phyloP scores from a whole-genome alignment of 2,797 vertebrate genomes.

The Sus cebifrons region DNA sequence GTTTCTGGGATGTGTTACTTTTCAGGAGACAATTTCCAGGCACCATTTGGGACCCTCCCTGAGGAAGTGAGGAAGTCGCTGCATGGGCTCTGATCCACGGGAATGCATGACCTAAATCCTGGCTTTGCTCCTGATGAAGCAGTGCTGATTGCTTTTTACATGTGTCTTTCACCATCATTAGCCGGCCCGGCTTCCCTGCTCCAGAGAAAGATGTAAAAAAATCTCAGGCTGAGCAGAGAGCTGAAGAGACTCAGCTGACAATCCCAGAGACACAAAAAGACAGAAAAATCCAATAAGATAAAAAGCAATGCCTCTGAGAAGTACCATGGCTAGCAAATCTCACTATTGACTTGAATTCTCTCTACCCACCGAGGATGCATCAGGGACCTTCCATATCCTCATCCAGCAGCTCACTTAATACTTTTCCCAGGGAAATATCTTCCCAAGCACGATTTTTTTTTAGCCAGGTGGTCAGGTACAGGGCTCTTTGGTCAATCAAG shows the following conservation, averaged over 20 bases:
- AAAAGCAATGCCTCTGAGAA: neutral
- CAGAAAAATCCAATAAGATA: slow-evolving; percentile 78
- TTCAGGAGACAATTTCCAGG: neutral
- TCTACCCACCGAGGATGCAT: slow-evolving; percentile 48
- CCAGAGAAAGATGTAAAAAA: slow-evolving; percentile 76
- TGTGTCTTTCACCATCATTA: slow-evolving; percentile 80
- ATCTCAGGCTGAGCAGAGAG: slow-evolving; percentile 73
- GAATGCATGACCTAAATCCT: slow-evolving; percentile 65
- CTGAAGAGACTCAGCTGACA: slow-evolving; percentile 76
- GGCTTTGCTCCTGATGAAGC: slow-evolving; percentile 79
- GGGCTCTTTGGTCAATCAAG: slow-evolving; percentile 48
- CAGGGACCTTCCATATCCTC: slow-evolving; percentile 20
- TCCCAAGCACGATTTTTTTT: neutral
- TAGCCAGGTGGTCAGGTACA: neutral
- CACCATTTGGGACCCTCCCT: neutral
- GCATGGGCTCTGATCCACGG: slow-evolving; percentile 11
- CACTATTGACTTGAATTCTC: slow-evolving; percentile 44
- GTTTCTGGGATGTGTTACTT: neutral
- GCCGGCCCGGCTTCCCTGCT: slow-evolving; percentile 68
- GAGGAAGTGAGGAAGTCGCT: slow-evolving; percentile 41
- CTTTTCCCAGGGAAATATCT: neutral
- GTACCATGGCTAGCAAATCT: slow-evolving; percentile 71
- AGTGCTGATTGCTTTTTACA: slow-evolving; percentile 73
- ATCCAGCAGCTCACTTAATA: neutral
- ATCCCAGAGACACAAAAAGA: slow-evolving; percentile 78